Evolutionary conservation across 2,797 vertebrate genomes (phyloP), one percentile per base, ranked within the genome.

Genomic region (Rousettus madagascariensis): DNA sequence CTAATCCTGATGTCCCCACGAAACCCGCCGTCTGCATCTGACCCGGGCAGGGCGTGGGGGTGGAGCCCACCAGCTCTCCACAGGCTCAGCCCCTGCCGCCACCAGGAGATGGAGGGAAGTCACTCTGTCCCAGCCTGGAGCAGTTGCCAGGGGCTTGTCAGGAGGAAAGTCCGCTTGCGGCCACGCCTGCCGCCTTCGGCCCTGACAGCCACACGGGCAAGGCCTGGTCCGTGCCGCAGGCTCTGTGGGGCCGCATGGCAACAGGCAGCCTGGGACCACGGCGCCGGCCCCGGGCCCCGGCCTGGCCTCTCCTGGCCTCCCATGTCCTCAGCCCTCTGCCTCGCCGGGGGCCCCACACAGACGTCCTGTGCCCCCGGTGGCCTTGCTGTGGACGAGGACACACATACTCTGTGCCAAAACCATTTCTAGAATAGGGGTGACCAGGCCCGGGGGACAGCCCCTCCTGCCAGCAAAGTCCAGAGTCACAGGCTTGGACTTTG

Each of bases 131-230:
- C 9, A 1, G 10, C 26, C 53, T 43, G 4, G 41, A 77, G 65
- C 19, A 16, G 65, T 22, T 61, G 75, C 92, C 95, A 79, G 89
- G 90, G 90, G 15, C 96, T 94, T 96, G 93, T 90, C 68, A 78
- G 41, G 71, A 57, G 69, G 79, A 79, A 84, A 80, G 63, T 65
- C 43, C 5, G 7, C 33, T 43, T 0, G 15, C 49, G 12, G 93
- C 75, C 57, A 61, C 61, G 41, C 41, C 53, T 0, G 1, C 65
- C 82, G 11, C 15, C 0, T 49, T 12, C 66, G 90, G 84, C 90
- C 61, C 72, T 74, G 24, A 3, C 17, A 3, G 3, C 36, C 68
- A 66, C 46, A 20, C 16, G 16, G 30, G 30, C 17, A 30, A 57
- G 51, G 4, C 22, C 17, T 41, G 28, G 17, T 12, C 36, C 0